Evolutionary conservation across 1,140 invertebrate genomes (phyloP), one percentile per base, ranked within the genome.

Genomic region (Eriocheir sinensis): DNA sequence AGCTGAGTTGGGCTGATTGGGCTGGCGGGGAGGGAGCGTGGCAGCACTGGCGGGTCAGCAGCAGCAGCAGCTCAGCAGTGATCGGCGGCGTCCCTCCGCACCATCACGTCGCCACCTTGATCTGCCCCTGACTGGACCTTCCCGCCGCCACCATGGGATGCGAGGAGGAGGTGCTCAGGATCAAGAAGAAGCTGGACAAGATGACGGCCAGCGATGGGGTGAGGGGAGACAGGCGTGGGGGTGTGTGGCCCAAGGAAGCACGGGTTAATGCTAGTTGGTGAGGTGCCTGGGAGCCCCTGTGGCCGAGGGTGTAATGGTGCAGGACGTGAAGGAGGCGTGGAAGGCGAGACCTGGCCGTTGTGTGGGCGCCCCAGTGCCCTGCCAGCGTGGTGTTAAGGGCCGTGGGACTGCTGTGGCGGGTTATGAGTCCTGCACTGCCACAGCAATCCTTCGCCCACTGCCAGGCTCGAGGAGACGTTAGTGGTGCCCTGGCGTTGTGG

Each of bases 131-230:
- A 95, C 95, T 95, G 91, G 93, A 94, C 91, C 85, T 81, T 48
- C 92, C n/a, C 36, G 6, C 21, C 88, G 53, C 60, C 72, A 30
- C 60, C 79, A 99, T 99, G 98, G 98, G 97, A 96, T 98, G 98
- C 40, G 98, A 99, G 97, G 98, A 99, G 96, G 99, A 99, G 97
- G 98, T 99, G 72, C 97, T 99, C 96, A 98, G 98, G 96, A 99
- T 99, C 96, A 98, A 99, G 96, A 99, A 99, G 97, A 99, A 99
- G 97, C 97, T 99, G 95, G 99, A 98, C 96, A 99, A 99, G 97
- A 99, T 99, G 98, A 98, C 98, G 95, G 98, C 98, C 85, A 98
- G 98, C 96, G 98, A 98, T 96, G 97, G 98, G 97, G 98, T 99
- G 97, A 97, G 98, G 98, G 53, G 89, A 38, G 32, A 32, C 4